Percentiles rank a stretch among this genome's conserved stretches.
Evolutionary conservation across 2,888 invertebrate species (phyloP).

Genomic region (Drosophila nr. perissopoda): DNA sequence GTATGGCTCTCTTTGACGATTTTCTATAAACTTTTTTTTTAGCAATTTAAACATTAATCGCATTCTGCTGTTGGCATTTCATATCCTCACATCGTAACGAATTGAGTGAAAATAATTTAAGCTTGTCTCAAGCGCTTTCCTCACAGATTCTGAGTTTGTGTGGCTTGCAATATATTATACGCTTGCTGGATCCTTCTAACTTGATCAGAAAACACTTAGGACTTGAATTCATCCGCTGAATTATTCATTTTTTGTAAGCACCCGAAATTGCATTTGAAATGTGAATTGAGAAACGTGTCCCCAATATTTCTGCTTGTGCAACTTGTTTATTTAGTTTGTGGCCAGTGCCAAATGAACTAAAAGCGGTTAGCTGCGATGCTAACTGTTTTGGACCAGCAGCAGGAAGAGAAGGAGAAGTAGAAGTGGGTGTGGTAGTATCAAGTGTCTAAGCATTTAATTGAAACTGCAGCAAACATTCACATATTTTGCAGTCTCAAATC

Average conservation of each 20-base stretch:
- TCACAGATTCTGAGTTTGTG: neutral
- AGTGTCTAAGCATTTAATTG: neutral
- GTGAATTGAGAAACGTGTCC: conserved; percentile 2
- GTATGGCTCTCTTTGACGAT: neutral
- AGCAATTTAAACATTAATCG: neutral
- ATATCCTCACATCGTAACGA: neutral
- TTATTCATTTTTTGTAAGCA: conserved; percentile 19
- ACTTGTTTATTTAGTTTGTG: neutral
- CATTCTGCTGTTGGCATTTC: neutral
- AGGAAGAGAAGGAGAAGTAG: neutral
- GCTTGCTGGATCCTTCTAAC: neutral
- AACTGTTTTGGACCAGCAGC: neutral
- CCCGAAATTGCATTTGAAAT: neutral
- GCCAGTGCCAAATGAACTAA: neutral
- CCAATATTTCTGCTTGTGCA: neutral
- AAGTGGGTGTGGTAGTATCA: neutral
- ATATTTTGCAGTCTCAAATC: neutral
- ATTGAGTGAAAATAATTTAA: neutral
- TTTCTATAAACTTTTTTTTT: neutral
- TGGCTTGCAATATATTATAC: neutral
- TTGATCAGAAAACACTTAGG: conserved; percentile 15
- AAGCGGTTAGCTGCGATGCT: neutral
- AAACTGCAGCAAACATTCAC: conserved; percentile 7
- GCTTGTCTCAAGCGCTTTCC: neutral
- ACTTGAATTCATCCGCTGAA: conserved; percentile 13